Percentiles rank a stretch among this genome's conserved stretches.
phyloP scores from a whole-genome alignment of 2,888 invertebrate genomes.

The Platypus cylindrus region DNA sequence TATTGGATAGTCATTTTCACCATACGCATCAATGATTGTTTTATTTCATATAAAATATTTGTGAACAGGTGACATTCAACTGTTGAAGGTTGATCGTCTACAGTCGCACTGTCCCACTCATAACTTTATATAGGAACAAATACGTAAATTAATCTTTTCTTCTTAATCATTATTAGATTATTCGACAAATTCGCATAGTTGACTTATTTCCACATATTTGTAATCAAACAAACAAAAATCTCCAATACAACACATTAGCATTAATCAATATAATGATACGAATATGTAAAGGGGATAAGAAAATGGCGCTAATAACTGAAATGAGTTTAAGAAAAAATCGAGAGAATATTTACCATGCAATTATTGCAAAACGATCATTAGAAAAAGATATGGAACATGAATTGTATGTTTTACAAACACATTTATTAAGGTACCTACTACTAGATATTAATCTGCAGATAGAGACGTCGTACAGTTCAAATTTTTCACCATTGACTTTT shows the following conservation, averaged over 20 bases:
- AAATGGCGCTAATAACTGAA: conserved; percentile 26
- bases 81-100: too few species aligned
- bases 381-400: conserved; percentile 27
- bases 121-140: too few species aligned
- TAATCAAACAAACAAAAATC: conserved; percentile 18
- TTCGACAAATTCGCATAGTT: conserved; percentile 20
- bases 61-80: too few species aligned
- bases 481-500: too few species aligned
- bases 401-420: conserved; percentile 30
- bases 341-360: conserved; percentile 21
- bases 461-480: too few species aligned
- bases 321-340: conserved; percentile 23
- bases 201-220: conserved; percentile 24
- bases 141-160: too few species aligned
- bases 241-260: conserved; percentile 27
- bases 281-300: conserved; percentile 25
- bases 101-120: too few species aligned
- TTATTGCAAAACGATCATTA: conserved; percentile 19
- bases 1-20: too few species aligned
- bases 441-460: too few species aligned
- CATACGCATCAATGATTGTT: too few species aligned
- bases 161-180: too few species aligned
- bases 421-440: conserved; percentile 29
- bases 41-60: too few species aligned
- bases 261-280: conserved; percentile 30